These are phyloP conservation scores for Sinocyclocheilus anshuiensis DNA, from an alignment of 2,113 vertebrate species.

Conservation along the genomic window DNA sequence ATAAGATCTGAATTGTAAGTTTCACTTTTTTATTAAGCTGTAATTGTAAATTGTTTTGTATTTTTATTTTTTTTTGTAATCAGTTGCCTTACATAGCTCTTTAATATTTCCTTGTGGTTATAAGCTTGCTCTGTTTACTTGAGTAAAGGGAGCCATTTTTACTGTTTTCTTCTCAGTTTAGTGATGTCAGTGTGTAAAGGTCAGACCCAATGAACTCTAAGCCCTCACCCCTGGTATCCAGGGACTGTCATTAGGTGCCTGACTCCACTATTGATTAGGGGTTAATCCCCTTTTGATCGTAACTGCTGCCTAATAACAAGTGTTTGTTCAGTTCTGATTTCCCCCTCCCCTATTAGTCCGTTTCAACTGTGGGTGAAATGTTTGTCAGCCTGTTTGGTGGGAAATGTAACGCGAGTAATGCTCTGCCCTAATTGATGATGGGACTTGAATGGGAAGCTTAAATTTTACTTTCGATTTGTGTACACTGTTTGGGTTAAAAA, in stretches of 20 bases:
- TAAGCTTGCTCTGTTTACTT: slow-evolving; percentile 35
- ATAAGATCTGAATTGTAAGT: no score
- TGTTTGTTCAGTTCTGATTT: slow-evolving; percentile 49
- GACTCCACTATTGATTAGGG: slow-evolving; percentile 64
- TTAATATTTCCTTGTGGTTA: background rate
- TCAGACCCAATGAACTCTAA: slow-evolving; percentile 54
- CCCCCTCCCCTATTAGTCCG: background rate
- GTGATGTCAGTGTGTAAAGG: slow-evolving; percentile 59
- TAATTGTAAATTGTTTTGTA: background rate
- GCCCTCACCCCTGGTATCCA: slow-evolving; percentile 54
- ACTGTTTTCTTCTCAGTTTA: slow-evolving; percentile 53
- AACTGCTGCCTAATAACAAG: slow-evolving; percentile 56
- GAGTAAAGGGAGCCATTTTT: slow-evolving; percentile 48
- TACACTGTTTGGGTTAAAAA: background rate
- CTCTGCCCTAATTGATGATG: background rate
- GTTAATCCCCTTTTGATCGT: slow-evolving; percentile 59
- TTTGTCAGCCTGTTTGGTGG: background rate
- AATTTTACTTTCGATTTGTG: background rate
- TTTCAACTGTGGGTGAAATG: slow-evolving; percentile 26
- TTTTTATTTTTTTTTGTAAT: no score
- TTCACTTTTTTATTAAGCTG: background rate
- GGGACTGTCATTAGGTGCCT: slow-evolving; percentile 62
- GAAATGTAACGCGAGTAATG: background rate
- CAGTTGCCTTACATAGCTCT: background rate
- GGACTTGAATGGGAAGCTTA: background rate